phyloP scores from a whole-genome alignment of 2,888 invertebrate genomes.

The Chelonus formosanus region DNA sequence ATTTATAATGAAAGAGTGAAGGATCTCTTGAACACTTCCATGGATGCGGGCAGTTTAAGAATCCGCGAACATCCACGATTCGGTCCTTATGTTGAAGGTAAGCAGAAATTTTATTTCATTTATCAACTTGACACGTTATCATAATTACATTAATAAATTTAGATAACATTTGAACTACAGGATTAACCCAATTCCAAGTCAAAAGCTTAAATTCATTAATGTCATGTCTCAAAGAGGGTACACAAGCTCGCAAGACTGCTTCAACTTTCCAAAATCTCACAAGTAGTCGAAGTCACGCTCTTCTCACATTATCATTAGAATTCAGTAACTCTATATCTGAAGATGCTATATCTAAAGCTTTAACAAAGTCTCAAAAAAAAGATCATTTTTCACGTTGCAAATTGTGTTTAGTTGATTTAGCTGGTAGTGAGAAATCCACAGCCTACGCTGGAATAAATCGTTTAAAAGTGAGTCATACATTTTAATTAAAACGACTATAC shows the following conservation, averaged over 20 bases:
- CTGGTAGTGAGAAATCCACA: conserved; percentile 75
- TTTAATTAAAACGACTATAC: conserved; percentile 24
- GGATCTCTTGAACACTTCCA: conserved; percentile 70
- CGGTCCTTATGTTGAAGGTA: conserved; percentile 84
- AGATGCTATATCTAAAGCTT: conserved; percentile 52
- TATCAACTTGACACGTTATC: not conserved
- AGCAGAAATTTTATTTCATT: not conserved
- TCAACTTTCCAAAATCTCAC: conserved; percentile 76
- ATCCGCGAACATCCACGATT: conserved; percentile 81
- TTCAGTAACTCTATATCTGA: conserved; percentile 70
- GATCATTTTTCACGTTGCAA: conserved; percentile 72
- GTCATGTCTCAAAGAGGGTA: conserved; percentile 71
- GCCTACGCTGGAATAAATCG: conserved; percentile 61
- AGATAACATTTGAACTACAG: conserved; percentile 59
- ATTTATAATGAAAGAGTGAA: conserved; percentile 75
- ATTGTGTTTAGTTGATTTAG: conserved; percentile 72
- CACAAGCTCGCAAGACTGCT: conserved; percentile 73
- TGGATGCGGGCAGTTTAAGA: conserved; percentile 67
- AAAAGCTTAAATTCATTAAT: conserved; percentile 69
- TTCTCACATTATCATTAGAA: conserved; percentile 73
- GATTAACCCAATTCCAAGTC: conserved; percentile 73
- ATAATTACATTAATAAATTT: not conserved
- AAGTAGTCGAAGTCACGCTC: conserved; percentile 79
- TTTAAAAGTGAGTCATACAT: conserved; percentile 60
- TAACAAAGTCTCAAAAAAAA: conserved; percentile 56